phyloP scores from a whole-genome alignment of 2,888 invertebrate species.

The Orthosia cruda region DNA sequence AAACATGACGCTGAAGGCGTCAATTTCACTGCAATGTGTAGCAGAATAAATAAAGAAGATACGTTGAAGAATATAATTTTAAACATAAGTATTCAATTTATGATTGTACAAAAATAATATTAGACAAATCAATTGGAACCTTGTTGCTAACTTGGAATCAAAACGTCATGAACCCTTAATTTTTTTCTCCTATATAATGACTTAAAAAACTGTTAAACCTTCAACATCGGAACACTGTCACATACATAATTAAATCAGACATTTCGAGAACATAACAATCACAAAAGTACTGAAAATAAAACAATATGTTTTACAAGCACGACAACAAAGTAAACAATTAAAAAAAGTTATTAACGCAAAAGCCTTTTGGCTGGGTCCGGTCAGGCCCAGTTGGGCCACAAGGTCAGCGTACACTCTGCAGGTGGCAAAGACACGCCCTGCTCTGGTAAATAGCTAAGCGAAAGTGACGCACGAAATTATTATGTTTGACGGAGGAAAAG shows the following conservation, averaged over 20 bases:
- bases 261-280: constrained; percentile 10
- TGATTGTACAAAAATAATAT: too few species aligned
- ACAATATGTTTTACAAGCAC: too few species aligned
- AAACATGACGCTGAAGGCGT: too few species aligned
- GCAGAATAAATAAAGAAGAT: not conserved
- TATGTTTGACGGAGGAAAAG: constrained; percentile 40
- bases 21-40: not conserved
- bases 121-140: too few species aligned
- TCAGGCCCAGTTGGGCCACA: constrained; percentile 21
- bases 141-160: too few species aligned
- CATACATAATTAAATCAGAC: constrained; percentile 3
- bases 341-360: constrained; percentile 53
- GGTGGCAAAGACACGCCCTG: constrained; percentile 40
- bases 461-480: constrained; percentile 50
- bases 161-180: too few species aligned
- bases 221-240: not conserved
- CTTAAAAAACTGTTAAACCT: too few species aligned
- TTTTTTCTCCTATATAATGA: too few species aligned
- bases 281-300: too few species aligned
- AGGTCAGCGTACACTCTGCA: constrained; percentile 44
- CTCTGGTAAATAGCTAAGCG: constrained; percentile 19
- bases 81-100: too few species aligned
- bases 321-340: constrained; percentile 44
- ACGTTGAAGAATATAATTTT: not conserved
- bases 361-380: constrained; percentile 36